Percentiles rank a stretch among this genome's conserved stretches.
Evolutionary conservation across 1,140 invertebrate genomes (phyloP).

Genomic region (Leptopilina clavipes): DNA sequence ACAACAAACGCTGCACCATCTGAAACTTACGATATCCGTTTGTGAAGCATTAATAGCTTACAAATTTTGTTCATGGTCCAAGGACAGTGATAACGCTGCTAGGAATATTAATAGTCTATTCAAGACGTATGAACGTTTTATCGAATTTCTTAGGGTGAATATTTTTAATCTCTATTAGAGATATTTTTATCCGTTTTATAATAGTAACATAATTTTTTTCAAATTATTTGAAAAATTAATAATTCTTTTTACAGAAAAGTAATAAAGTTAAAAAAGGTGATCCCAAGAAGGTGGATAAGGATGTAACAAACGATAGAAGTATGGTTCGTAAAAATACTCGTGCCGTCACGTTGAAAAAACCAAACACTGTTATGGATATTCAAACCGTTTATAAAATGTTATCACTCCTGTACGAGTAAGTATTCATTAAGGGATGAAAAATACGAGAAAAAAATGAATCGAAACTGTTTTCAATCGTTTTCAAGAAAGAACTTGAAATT

Average conservation of each 20-base stretch:
- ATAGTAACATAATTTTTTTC: neutral
- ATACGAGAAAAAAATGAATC: neutral
- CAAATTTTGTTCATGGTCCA: constrained; percentile 72
- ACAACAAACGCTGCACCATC: constrained; percentile 69
- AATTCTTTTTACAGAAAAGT: constrained; percentile 56
- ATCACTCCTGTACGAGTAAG: constrained; percentile 72
- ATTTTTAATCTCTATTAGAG: constrained; percentile 34
- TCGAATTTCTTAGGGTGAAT: constrained; percentile 74
- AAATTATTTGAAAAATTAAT: neutral
- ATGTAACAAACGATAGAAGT: constrained; percentile 64
- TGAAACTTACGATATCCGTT: constrained; percentile 72
- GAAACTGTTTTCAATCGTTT: too few relatives aligned
- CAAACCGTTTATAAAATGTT: constrained; percentile 69
- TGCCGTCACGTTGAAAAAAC: constrained; percentile 63
- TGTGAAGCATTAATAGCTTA: constrained; percentile 75
- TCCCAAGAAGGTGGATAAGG: constrained; percentile 67
- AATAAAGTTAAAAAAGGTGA: constrained; percentile 70
- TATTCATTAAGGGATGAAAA: constrained; percentile 35
- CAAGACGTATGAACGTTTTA: constrained; percentile 68
- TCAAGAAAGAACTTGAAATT: too few relatives aligned
- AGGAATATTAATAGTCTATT: constrained; percentile 69
- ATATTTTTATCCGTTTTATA: constrained; percentile 21
- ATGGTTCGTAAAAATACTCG: constrained; percentile 53
- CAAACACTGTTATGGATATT: constrained; percentile 71
- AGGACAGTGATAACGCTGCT: constrained; percentile 58